phyloP scores from a whole-genome alignment of 2,113 vertebrate species.

The Cynocephalus volans region DNA sequence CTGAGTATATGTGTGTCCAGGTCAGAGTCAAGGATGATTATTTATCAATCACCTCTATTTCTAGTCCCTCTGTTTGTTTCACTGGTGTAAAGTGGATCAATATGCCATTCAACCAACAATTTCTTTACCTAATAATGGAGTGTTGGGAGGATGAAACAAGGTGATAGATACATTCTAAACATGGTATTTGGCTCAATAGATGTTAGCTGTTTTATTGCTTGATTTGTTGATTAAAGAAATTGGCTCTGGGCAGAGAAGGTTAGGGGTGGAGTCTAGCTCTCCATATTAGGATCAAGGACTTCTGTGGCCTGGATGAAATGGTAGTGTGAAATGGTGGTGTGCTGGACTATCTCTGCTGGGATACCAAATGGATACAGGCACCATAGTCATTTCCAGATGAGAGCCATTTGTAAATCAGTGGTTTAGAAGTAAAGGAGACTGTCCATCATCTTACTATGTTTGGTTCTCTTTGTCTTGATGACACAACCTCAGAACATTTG shows the following conservation, averaged over 20 bases:
- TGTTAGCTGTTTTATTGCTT: background rate
- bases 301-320: background rate
- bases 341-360: background rate
- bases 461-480: background rate
- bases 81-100: background rate
- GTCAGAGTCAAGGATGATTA: background rate
- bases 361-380: background rate
- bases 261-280: background rate
- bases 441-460: background rate
- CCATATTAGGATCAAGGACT: background rate
- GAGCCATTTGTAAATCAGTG: background rate
- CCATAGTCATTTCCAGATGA: background rate
- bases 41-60: background rate
- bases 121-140: background rate
- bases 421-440: background rate
- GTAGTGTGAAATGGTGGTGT: background rate
- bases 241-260: background rate
- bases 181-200: background rate
- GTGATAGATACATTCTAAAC: background rate
- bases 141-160: background rate
- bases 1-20: background rate
- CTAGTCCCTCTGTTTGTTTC: background rate
- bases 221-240: slow-evolving; percentile 38
- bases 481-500: background rate
- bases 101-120: background rate